Percentiles rank a stretch among this genome's conserved stretches.
Evolutionary conservation across 2,113 vertebrate species (phyloP).

Genomic region (Tragulus kanchil): DNA sequence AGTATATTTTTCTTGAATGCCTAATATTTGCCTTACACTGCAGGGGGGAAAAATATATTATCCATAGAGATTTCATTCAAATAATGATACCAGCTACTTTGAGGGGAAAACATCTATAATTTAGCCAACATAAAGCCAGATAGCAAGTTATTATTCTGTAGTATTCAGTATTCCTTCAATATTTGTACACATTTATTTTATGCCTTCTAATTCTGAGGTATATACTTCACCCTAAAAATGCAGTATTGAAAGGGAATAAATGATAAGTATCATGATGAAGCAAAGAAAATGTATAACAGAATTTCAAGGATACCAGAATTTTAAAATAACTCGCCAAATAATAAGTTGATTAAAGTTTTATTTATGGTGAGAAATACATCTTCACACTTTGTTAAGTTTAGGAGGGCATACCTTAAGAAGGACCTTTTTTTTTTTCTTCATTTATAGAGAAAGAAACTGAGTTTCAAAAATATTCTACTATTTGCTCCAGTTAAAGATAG

Average conservation of each 20-base stretch:
- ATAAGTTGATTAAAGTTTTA: background rate
- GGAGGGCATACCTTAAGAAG: background rate
- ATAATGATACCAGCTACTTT: background rate
- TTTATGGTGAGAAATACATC: background rate
- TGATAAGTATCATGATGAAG: background rate
- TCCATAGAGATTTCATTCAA: background rate
- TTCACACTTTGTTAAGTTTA: background rate
- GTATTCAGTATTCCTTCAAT: background rate
- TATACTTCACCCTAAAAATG: background rate
- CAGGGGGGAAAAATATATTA: background rate
- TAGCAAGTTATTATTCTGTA: background rate
- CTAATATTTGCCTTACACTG: background rate
- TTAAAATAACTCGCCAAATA: conserved; percentile 2
- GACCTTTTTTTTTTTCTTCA: background rate
- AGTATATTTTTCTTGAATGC: background rate
- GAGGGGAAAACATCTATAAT: too few species aligned
- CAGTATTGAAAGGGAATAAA: background rate
- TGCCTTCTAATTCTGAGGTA: background rate
- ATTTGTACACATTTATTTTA: background rate
- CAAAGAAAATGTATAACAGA: background rate
- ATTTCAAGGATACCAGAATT: background rate
- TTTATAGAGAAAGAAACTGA: background rate
- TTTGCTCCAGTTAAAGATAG: background rate
- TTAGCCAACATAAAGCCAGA: background rate
- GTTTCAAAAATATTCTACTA: background rate